Evolutionary conservation across 2,888 invertebrate species (phyloP).

Genomic region (Bellardia pandia): DNA sequence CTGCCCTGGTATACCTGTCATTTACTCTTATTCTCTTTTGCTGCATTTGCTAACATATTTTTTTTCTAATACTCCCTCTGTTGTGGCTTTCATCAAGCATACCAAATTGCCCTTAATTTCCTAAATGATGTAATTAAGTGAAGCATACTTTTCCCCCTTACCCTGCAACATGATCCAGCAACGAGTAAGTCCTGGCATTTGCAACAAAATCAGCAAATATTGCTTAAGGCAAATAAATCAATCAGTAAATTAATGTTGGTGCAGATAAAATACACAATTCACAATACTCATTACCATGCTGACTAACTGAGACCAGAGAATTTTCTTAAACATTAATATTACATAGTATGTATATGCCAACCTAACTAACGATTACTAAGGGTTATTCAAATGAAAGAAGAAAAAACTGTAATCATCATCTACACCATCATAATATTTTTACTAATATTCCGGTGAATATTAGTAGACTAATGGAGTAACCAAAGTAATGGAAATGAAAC

Average conservation of each 20-base stretch:
- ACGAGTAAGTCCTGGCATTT: not conserved
- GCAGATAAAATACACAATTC: conserved; percentile 11
- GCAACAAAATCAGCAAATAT: conserved; percentile 17
- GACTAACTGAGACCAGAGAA: not conserved
- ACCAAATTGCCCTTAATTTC: conserved; percentile 31
- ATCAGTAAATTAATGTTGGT: conserved; percentile 39
- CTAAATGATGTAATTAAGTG: conserved; percentile 45
- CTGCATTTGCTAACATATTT: not conserved
- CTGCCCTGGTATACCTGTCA: not conserved
- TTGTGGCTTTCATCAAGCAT: conserved; percentile 38
- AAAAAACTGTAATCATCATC: too few relatives aligned
- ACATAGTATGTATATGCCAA: too few relatives aligned
- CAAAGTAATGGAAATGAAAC: not conserved
- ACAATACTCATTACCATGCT: not conserved
- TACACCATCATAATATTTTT: not conserved
- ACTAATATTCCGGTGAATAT: not conserved
- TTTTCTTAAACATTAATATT: not conserved
- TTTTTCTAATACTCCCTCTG: not conserved
- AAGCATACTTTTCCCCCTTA: not conserved
- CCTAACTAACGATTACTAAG: not conserved
- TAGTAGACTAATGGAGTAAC: not conserved
- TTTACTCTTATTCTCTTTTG: not conserved
- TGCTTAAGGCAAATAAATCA: conserved; percentile 48
- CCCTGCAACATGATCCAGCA: not conserved
- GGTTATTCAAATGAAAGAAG: not conserved